These are phyloP conservation scores for Parnassius orleans DNA, from an alignment of 2,888 invertebrate species.

Conservation along the genomic window DNA sequence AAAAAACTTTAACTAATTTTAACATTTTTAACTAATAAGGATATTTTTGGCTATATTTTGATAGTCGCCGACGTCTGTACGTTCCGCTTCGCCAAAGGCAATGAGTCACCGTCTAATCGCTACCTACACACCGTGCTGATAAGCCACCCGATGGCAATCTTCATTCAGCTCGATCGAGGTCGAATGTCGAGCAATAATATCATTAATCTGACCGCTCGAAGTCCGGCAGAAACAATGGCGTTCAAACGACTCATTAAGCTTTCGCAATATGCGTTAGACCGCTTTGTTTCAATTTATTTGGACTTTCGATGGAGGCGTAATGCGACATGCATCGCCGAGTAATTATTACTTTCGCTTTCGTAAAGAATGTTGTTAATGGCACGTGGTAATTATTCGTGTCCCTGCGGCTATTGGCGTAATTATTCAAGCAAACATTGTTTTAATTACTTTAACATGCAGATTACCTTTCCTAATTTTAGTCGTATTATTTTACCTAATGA, in stretches of 20 bases:
- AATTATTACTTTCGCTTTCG: constrained; percentile 15
- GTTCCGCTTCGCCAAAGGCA: neutral
- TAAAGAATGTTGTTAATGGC: constrained; percentile 4
- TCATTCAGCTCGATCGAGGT: constrained; percentile 39
- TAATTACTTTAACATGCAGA: too few relatives aligned
- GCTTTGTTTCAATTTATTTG: constrained; percentile 28
- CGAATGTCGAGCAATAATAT: constrained; percentile 42
- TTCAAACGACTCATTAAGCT: constrained; percentile 60
- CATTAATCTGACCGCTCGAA: constrained; percentile 52
- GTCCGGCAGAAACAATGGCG: constrained; percentile 58
- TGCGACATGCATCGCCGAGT: constrained; percentile 4
- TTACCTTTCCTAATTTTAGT: too few relatives aligned
- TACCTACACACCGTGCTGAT: constrained; percentile 36
- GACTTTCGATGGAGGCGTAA: constrained; percentile 12
- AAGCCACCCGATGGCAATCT: constrained; percentile 48
- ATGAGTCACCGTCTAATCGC: constrained; percentile 26
- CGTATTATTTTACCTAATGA: too few relatives aligned
- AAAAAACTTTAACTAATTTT: too few relatives aligned
- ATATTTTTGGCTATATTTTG: too few relatives aligned
- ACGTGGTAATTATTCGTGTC: neutral
- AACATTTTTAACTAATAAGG: too few relatives aligned
- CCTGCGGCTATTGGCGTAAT: constrained; percentile 1
- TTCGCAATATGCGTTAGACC: constrained; percentile 28
- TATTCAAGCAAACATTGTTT: neutral
- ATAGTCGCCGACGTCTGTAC: neutral